phyloP scores from a whole-genome alignment of 2,113 vertebrate genomes.

The Antechinus stuartii region DNA sequence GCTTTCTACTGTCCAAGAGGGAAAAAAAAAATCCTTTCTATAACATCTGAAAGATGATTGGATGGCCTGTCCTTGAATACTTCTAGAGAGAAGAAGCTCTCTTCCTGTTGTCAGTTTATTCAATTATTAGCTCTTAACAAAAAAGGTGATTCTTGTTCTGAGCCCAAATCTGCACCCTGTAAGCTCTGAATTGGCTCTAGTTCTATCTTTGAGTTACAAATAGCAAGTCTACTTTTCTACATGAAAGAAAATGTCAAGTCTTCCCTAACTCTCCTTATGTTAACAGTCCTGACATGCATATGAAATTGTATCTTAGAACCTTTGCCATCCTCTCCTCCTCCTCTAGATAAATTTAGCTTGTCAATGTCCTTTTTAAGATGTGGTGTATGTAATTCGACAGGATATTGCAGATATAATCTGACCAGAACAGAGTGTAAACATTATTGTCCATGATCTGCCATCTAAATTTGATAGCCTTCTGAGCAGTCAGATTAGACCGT shows the following conservation, averaged over 20 bases:
- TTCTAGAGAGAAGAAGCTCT: neutral
- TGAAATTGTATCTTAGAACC: neutral
- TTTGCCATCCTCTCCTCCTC: neutral
- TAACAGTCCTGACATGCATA: neutral
- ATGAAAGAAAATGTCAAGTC: neutral
- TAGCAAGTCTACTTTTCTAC: neutral
- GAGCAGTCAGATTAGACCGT: neutral
- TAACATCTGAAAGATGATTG: neutral
- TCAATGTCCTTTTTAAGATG: neutral
- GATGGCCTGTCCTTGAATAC: neutral
- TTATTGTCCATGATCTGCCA: neutral
- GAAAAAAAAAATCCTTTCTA: neutral
- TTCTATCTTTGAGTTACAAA: neutral
- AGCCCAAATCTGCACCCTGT: neutral
- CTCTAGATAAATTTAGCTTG: conserved; percentile 13
- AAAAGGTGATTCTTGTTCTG: neutral
- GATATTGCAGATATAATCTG: neutral
- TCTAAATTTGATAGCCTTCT: neutral
- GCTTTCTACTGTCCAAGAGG: neutral
- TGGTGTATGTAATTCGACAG: neutral
- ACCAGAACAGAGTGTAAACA: neutral
- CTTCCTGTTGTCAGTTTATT: neutral
- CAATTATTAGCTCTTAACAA: neutral
- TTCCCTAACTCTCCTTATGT: neutral
- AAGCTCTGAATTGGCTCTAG: neutral